Conservation (phyloP, 2,113 vertebrate genomes). For the Pseudonaja textilis region DNA sequence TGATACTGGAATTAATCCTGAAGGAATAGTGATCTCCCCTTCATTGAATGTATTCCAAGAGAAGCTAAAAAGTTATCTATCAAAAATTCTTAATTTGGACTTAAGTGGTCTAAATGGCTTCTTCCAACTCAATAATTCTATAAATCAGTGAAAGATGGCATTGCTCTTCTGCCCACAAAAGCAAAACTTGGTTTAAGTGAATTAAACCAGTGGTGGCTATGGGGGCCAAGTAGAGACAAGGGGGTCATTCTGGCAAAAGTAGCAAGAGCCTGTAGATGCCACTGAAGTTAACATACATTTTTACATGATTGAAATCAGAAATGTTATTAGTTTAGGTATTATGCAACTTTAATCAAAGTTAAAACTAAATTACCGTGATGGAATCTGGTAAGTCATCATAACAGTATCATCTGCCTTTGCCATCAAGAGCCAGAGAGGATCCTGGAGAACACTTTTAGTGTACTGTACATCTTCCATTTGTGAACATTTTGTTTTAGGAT, state of each 20-base stretch:
- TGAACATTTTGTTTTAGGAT: conserved; percentile 63
- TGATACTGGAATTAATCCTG: not conserved
- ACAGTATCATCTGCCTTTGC: conserved; percentile 80
- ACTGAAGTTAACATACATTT: not conserved
- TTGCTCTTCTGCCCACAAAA: not conserved
- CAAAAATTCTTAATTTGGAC: not conserved
- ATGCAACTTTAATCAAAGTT: not conserved
- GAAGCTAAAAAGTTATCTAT: not conserved
- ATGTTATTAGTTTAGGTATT: rapidly evolving
- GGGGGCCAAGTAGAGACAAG: not conserved
- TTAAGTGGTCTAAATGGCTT: not conserved
- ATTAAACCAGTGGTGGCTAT: not conserved
- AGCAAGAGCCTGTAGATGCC: not conserved
- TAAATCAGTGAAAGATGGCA: not conserved
- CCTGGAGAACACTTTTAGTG: conserved; percentile 82
- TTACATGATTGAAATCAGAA: not conserved
- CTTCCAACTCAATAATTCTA: not conserved
- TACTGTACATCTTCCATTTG: conserved; percentile 61
- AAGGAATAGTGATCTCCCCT: not conserved
- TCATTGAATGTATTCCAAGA: not conserved
- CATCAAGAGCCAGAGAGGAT: conserved; percentile 88
- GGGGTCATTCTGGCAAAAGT: not conserved
- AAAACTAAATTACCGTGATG: conserved; percentile 75
- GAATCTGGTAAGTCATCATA: conserved; percentile 95
- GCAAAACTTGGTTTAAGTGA: not conserved